phyloP scores from a whole-genome alignment of 2,888 invertebrate genomes.

The Scaeva pyrastri region DNA sequence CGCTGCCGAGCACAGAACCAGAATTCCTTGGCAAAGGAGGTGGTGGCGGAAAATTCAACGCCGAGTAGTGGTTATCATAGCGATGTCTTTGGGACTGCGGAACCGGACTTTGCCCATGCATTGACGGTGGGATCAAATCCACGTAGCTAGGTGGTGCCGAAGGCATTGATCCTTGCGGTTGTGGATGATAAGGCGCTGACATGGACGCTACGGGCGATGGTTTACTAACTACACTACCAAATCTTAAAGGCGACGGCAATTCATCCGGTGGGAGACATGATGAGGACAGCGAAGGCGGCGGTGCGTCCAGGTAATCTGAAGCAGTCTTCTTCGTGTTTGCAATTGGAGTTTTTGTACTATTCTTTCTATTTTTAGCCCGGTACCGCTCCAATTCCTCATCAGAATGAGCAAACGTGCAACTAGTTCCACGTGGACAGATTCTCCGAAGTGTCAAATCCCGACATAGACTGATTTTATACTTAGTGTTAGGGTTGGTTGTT shows the following conservation, averaged over 20 bases:
- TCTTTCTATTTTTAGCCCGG: conserved; percentile 88
- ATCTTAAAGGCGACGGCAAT: conserved; percentile 79
- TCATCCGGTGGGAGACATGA: conserved; percentile 78
- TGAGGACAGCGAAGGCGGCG: conserved; percentile 74
- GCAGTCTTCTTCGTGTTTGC: conserved; percentile 78
- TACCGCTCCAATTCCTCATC: conserved; percentile 95
- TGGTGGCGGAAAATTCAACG: conserved; percentile 58
- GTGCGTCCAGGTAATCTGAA: conserved; percentile 76
- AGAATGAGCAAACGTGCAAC: conserved; percentile 96
- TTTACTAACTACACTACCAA: conserved; percentile 77
- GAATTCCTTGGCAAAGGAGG: conserved; percentile 62
- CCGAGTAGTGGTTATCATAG: conserved; percentile 66
- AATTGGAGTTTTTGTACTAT: conserved; percentile 80
- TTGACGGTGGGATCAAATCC: conserved; percentile 75
- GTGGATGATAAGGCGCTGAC: conserved; percentile 68
- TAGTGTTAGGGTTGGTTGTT: conserved; percentile 87
- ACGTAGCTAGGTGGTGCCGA: conserved; percentile 70
- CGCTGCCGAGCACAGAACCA: conserved; percentile 53
- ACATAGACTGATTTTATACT: conserved; percentile 96
- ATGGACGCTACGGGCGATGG: conserved; percentile 70
- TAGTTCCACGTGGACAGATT: conserved; percentile 93
- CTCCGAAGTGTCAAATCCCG: conserved; percentile 92
- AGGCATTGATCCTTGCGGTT: conserved; percentile 52
- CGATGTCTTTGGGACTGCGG: conserved; percentile 64
- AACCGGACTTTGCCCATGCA: conserved; percentile 70